phyloP scores from a whole-genome alignment of 2,797 vertebrate species.

The Neomorphus geoffroyi region DNA sequence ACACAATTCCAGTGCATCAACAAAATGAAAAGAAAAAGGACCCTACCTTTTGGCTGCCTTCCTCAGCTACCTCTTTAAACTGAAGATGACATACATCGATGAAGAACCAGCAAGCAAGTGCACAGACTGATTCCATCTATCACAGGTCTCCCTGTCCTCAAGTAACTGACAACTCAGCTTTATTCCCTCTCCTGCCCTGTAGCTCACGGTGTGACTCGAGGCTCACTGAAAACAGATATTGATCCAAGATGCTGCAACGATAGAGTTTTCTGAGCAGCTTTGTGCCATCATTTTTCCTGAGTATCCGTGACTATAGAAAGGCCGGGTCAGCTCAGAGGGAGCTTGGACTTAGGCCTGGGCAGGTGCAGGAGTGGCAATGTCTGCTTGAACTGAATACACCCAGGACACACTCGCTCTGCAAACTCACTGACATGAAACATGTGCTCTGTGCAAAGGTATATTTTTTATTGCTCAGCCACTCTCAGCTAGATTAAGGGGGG shows the following conservation, averaged over 20 bases:
- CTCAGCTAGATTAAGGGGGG: slow-evolving; percentile 31
- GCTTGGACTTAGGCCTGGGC: not conserved
- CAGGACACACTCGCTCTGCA: not conserved
- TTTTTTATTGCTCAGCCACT: slow-evolving; percentile 37
- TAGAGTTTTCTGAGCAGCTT: slow-evolving; percentile 15
- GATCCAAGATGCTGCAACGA: not conserved
- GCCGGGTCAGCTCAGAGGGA: not conserved
- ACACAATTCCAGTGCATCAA: accelerated
- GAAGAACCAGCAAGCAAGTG: slow-evolving; percentile 10
- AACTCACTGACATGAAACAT: not conserved
- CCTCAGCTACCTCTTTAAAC: slow-evolving; percentile 1
- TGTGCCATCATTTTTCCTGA: slow-evolving; percentile 24
- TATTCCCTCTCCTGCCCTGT: slow-evolving; percentile 29
- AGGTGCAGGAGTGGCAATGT: not conserved
- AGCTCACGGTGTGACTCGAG: slow-evolving; percentile 14
- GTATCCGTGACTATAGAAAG: not conserved
- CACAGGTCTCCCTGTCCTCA: slow-evolving; percentile 25
- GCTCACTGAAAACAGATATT: slow-evolving; percentile 60
- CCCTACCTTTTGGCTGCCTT: not conserved
- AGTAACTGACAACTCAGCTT: slow-evolving; percentile 57
- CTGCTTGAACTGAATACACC: not conserved
- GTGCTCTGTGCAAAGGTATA: slow-evolving; percentile 34
- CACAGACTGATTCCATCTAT: slow-evolving; percentile 33
- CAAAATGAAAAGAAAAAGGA: not conserved
- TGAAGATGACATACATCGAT: not conserved